Evolutionary conservation across 64 coral and sea anemone genomes (phyloP).

Genomic region (Pocillopora damicornis): DNA sequence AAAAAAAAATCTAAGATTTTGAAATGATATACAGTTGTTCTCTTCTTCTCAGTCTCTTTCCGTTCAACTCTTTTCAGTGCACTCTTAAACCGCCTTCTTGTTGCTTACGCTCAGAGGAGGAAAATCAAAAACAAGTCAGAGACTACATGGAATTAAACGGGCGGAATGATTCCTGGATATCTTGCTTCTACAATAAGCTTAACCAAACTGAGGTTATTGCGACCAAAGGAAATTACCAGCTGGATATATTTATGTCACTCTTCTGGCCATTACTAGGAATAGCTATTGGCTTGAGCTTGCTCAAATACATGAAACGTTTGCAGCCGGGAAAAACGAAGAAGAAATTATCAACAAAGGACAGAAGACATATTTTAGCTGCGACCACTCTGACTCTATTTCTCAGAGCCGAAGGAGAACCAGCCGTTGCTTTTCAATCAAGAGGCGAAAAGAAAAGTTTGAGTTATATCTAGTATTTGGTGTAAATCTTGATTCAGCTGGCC

Average conservation of each 20-base stretch:
- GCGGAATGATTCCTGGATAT: neutral
- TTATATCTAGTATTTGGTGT: too few relatives aligned
- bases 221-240: neutral
- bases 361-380: neutral
- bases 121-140: neutral
- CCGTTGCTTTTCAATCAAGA: neutral
- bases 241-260: neutral
- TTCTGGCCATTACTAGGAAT: neutral
- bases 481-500: too few relatives aligned
- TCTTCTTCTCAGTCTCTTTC: neutral
- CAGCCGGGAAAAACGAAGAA: neutral
- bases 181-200: neutral
- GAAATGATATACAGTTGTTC: neutral
- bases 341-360: neutral
- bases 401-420: neutral
- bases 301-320: neutral
- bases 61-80: neutral
- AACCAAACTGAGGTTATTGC: slow-evolving; percentile 5
- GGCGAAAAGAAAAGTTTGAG: neutral
- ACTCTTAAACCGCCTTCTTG: neutral
- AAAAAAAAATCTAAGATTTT: neutral
- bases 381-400: slow-evolving; percentile 7
- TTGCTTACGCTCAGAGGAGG: neutral
- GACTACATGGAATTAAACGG: slow-evolving; percentile 6
- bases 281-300: neutral